Evolutionary conservation across 2,888 invertebrate species (phyloP), one percentile per base, ranked within the genome.

Genomic region (Hyppa rectilinea): DNA sequence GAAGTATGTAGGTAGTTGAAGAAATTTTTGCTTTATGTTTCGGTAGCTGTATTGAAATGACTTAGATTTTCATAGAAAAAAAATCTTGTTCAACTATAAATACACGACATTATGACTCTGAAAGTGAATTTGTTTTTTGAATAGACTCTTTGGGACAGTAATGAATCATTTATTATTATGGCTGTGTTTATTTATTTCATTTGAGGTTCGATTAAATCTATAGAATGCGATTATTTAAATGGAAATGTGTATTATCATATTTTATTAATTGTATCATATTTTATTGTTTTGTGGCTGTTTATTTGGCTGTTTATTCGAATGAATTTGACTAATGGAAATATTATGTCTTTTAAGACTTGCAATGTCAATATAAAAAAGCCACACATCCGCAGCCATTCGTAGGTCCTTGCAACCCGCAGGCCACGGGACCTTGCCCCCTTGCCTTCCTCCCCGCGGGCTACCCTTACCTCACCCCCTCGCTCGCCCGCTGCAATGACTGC

Each of bases 401-500:
- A 66, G 65, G 43, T 76, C 65, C 45, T 47, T 23, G 58, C 49
- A 56, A 61, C 58, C 71, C 67, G 62, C 69, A 67, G 76, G 73
- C 64, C 61, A n/a, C 56, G 67, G 63, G 34, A 58, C 70, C 55
- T 50, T 23, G 26, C 23, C 52, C n/a, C 23, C 29, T 9, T 31
- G 1, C 17, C 58, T 6, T 38, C 47, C 34, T 12, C 17, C 23
- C 55, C 12, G 1, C 29, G 5, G 2, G 29, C n/a, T n/a, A 10
- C 58, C 40, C 50, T 9, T 36, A 14, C 67, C 60, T 68, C 69
- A 29, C 52, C 62, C 63, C 70, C 58, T 58, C 59, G 1, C 20
- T 56, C 61, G 45, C 66, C 78, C 45, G 20, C 31, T 63, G 75
- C 85, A 84, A 84, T 80, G 85, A 78, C 73, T 81, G 71, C 71